A percentile compares a stretch with the other conserved stretches of the same genome.
Conservation (phyloP, 2,797 vertebrate genomes). For the Naso thynnoides region DNA sequence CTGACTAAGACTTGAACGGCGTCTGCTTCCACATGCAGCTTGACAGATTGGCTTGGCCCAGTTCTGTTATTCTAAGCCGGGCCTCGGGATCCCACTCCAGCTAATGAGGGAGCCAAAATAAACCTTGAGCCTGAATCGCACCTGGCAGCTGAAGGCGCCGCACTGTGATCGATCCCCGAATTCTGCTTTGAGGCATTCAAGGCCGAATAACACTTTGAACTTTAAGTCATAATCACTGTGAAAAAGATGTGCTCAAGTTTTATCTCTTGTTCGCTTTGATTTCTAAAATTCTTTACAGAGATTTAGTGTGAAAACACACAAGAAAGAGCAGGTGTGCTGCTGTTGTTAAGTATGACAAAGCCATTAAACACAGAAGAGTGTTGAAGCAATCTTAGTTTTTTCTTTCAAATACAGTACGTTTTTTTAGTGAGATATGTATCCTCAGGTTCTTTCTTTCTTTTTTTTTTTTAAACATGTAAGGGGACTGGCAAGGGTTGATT, state of each 20-base stretch:
- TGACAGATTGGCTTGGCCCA: constrained; percentile 65
- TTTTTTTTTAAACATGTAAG: background rate
- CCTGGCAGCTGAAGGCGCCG: constrained; percentile 32
- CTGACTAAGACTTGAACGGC: constrained; percentile 47
- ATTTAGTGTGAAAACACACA: background rate
- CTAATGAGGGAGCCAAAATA: constrained; percentile 72
- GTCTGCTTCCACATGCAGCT: constrained; percentile 44
- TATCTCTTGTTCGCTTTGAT: background rate
- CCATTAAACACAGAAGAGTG: background rate
- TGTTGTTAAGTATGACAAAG: background rate
- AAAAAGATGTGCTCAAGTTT: constrained; percentile 16
- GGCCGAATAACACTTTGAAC: constrained; percentile 29
- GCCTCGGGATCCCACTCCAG: constrained; percentile 44
- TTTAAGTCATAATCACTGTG: constrained; percentile 25
- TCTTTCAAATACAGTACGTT: constrained; percentile 1
- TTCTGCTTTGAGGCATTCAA: constrained; percentile 25
- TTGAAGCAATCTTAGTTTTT: background rate
- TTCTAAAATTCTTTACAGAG: background rate
- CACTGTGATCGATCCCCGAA: constrained; percentile 48
- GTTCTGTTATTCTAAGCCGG: constrained; percentile 56
- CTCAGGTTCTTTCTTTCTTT: background rate
- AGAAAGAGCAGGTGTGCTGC: background rate
- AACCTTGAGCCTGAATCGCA: constrained; percentile 48
- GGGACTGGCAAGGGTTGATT: background rate
- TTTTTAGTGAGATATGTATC: background rate